A percentile compares a stretch with the other conserved stretches of the same genome.
Conservation (phyloP, 1,140 invertebrate genomes). For the Melipona quadrifasciata region DNA sequence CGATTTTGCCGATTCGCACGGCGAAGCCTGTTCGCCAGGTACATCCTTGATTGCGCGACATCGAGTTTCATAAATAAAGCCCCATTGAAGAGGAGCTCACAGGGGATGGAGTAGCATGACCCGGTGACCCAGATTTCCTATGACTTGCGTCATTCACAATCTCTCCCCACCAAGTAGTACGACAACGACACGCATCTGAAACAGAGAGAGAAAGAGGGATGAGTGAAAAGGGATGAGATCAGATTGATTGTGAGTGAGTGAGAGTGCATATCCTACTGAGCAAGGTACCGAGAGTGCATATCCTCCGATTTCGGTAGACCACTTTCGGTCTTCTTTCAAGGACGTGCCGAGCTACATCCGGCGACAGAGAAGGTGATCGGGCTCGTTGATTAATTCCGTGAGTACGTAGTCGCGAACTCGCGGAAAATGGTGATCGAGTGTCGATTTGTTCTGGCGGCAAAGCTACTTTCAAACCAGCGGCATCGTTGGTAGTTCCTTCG, state of each 20-base stretch:
- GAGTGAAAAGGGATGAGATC: constrained; percentile 34
- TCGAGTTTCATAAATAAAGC: constrained; percentile 77
- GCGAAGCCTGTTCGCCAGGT: constrained; percentile 20
- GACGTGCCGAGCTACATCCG: constrained; percentile 22
- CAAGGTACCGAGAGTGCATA: constrained; percentile 11
- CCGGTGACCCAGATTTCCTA: constrained; percentile 80
- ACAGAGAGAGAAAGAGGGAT: constrained; percentile 45
- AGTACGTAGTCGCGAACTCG: background rate
- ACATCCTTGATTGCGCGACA: constrained; percentile 58
- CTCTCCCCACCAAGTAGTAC: constrained; percentile 66
- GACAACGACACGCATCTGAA: constrained; percentile 65
- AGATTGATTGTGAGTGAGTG: constrained; percentile 36
- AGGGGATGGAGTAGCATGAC: constrained; percentile 75
- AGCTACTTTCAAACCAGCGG: too few relatives aligned
- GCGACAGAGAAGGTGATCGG: background rate
- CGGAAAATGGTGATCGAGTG: constrained; percentile 15
- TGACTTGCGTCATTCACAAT: constrained; percentile 81
- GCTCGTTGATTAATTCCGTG: constrained; percentile 12
- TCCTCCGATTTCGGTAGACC: constrained; percentile 30
- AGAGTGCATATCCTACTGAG: constrained; percentile 21
- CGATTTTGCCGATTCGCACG: background rate
- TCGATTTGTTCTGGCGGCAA: too few relatives aligned
- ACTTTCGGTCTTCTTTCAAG: constrained; percentile 61
- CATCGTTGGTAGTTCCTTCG: too few relatives aligned
- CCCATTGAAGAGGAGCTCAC: constrained; percentile 77